Conservation (phyloP, 2,797 vertebrate genomes). For the Alosa sapidissima region DNA sequence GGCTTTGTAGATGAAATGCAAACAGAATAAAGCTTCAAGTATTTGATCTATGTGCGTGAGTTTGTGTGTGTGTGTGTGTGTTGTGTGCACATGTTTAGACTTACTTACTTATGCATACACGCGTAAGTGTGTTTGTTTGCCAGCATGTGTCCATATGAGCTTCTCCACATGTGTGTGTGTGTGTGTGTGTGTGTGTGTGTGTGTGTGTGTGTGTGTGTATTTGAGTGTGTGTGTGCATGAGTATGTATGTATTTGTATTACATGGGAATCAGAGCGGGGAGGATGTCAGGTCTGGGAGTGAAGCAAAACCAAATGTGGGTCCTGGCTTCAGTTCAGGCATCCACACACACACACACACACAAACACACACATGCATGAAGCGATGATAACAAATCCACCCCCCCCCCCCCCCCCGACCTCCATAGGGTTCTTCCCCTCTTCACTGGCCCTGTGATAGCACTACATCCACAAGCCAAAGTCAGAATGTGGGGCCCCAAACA, state of each 20-base stretch:
- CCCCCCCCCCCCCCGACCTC: background rate
- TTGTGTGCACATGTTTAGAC: background rate
- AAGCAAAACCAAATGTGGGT: constrained; percentile 18
- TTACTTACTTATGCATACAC: background rate
- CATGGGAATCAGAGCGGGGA: constrained; percentile 8
- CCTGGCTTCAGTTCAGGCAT: background rate
- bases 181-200: constrained; percentile 1
- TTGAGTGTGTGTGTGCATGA: background rate
- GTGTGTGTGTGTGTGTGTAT: background rate
- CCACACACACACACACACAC: background rate
- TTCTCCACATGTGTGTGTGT: background rate
- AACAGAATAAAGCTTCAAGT: background rate
- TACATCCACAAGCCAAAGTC: constrained; percentile 24
- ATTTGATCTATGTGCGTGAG: background rate
- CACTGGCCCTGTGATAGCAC: constrained; percentile 20
- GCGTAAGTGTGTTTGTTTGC: background rate
- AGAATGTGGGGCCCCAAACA: constrained; percentile 37
- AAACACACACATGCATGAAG: background rate
- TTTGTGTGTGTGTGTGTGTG: background rate
- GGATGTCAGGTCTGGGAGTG: constrained; percentile 19
- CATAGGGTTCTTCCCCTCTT: background rate
- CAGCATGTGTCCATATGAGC: background rate
- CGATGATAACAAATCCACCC: background rate
- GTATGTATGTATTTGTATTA: constrained; percentile 10
- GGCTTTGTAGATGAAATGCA: background rate